These are phyloP conservation scores for Drosophila arizonae DNA, from an alignment of 1,140 invertebrate species.

Conservation along the genomic window DNA sequence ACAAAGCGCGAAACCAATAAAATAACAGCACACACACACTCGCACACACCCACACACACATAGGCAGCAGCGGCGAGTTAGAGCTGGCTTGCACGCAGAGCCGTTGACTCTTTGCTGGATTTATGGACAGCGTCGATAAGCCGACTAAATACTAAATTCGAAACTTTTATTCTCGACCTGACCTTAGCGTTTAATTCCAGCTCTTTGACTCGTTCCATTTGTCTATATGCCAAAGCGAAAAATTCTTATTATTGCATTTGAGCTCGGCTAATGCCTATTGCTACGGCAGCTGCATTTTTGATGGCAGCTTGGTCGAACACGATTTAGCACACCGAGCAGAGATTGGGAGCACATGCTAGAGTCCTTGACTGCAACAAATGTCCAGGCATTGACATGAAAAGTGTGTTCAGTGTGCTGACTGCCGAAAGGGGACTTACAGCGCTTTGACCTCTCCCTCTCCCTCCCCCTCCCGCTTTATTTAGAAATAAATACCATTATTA, in stretches of 20 bases:
- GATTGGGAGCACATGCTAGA: slow-evolving; percentile 12
- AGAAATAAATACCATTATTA: slow-evolving; percentile 68
- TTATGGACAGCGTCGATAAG: slow-evolving; percentile 10
- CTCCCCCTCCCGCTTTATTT: slow-evolving; percentile 48
- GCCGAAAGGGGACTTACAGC: slow-evolving; percentile 48
- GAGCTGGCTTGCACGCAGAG: neutral
- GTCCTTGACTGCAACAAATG: slow-evolving; percentile 51
- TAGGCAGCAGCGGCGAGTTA: neutral
- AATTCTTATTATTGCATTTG: neutral
- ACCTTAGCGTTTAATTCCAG: neutral
- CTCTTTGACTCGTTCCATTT: too few species aligned
- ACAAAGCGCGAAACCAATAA: slow-evolving; percentile 51
- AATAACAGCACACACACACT: slow-evolving; percentile 47
- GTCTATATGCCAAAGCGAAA: neutral
- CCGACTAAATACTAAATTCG: neutral
- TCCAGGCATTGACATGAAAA: slow-evolving; percentile 48
- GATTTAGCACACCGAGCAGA: neutral
- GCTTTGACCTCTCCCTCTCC: slow-evolving; percentile 53
- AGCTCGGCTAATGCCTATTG: slow-evolving; percentile 17
- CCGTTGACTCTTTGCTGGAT: neutral
- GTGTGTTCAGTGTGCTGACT: slow-evolving; percentile 11
- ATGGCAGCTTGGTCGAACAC: neutral
- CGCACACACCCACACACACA: slow-evolving; percentile 32
- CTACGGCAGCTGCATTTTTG: slow-evolving; percentile 27
- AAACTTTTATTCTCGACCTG: neutral